A percentile compares a stretch with the other conserved stretches of the same genome.
These are phyloP conservation scores for Arenaria interpres DNA, from an alignment of 2,113 vertebrate genomes.

Conservation along the genomic window DNA sequence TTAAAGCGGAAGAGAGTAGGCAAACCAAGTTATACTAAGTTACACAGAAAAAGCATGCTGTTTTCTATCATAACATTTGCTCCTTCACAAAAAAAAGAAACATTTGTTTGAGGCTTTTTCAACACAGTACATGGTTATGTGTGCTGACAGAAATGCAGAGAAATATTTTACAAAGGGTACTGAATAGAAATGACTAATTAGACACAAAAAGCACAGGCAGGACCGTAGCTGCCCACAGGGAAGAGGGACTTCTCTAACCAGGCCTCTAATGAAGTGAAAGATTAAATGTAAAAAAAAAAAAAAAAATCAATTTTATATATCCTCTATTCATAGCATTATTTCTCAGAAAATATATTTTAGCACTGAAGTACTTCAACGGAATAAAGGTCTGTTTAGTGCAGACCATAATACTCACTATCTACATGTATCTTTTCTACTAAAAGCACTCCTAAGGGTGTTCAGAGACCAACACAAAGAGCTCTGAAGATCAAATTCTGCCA, in stretches of 20 bases:
- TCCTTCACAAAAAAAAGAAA: not conserved
- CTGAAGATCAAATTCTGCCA: not conserved
- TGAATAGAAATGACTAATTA: not conserved
- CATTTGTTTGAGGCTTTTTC: not conserved
- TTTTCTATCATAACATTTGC: not conserved
- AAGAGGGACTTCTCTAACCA: not conserved
- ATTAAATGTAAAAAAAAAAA: not conserved
- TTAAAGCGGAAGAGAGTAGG: not conserved
- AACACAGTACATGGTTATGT: not conserved
- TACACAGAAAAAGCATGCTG: not conserved
- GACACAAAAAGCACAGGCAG: constrained; percentile 6
- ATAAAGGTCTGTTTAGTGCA: not conserved
- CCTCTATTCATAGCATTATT: not conserved
- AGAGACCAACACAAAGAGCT: not conserved
- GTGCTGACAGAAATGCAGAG: not conserved
- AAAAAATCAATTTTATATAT: not conserved
- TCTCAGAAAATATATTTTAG: not conserved
- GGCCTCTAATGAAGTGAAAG: not conserved
- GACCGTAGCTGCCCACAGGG: not conserved
- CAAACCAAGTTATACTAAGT: not conserved
- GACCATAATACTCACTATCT: not conserved
- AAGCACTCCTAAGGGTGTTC: not conserved
- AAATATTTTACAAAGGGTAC: not conserved
- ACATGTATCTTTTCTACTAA: not conserved
- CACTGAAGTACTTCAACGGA: not conserved